Conservation (phyloP, 2,797 vertebrate genomes). For the Characodon lateralis region DNA sequence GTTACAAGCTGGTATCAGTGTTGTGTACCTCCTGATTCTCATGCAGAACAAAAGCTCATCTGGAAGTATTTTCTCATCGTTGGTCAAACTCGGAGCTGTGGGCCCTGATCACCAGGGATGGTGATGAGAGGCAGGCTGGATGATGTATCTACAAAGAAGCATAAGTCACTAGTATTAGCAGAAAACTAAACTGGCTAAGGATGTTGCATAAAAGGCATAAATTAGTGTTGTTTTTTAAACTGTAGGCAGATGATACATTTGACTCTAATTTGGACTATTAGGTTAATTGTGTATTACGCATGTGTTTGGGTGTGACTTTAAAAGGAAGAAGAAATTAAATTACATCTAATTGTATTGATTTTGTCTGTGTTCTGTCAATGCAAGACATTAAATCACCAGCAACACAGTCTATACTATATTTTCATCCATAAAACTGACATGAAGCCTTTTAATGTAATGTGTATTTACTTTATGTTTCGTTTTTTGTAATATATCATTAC, state of each 20-base stretch:
- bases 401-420: not conserved
- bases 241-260: no score
- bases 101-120: constrained; percentile 8
- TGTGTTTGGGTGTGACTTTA: not conserved
- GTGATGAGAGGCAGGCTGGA: not conserved
- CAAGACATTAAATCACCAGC: not conserved
- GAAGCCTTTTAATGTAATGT: not conserved
- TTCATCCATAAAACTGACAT: not conserved
- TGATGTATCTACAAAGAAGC: constrained; percentile 6
- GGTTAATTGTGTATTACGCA: not conserved
- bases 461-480: not conserved
- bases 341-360: not conserved
- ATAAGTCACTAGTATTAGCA: not conserved
- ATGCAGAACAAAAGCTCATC: constrained; percentile 30
- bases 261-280: not conserved
- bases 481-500: not conserved
- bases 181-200: not conserved
- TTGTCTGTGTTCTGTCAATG: not conserved
- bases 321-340: not conserved
- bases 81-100: not conserved
- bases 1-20: constrained; percentile 37
- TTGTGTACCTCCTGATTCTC: constrained; percentile 28
- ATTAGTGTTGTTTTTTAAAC: not conserved
- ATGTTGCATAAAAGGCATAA: not conserved
- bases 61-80: constrained; percentile 7